Evolutionary conservation across 2,888 invertebrate species (phyloP).

Genomic region (Isotomurus palustris): DNA sequence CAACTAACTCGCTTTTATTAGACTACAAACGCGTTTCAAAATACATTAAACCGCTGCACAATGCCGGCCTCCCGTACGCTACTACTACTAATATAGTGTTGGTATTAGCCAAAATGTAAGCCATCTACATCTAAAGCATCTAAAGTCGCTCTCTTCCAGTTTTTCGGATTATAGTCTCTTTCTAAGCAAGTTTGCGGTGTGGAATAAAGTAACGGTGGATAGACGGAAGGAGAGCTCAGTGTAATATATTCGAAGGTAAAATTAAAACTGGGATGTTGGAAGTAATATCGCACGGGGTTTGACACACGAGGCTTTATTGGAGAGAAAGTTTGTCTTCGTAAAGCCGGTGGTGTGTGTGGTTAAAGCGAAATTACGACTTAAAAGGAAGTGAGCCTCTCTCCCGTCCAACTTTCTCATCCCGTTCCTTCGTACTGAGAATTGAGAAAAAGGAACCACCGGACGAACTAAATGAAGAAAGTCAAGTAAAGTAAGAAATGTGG

Average conservation of each 20-base stretch:
- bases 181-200: too few species aligned
- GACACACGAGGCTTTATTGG: conserved; percentile 12
- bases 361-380: background rate
- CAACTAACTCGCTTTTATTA: too few species aligned
- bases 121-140: background rate
- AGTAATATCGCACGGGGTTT: conserved; percentile 5
- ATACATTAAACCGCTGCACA: too few species aligned
- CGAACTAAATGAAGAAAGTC: too few species aligned
- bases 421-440: background rate
- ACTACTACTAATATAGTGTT: too few species aligned
- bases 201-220: too few species aligned
- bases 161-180: background rate
- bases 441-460: background rate
- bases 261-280: conserved; percentile 8
- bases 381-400: too few species aligned
- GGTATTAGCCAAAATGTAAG: too few species aligned
- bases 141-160: background rate
- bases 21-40: too few species aligned
- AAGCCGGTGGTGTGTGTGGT: background rate
- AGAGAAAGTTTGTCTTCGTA: background rate
- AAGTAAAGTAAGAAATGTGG: background rate
- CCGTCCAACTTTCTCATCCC: background rate
- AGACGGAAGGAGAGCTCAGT: background rate
- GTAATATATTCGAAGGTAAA: conserved; percentile 10
- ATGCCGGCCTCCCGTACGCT: too few species aligned